These are phyloP conservation scores for Bradysia coprophila DNA, from an alignment of 1,140 invertebrate genomes.

Conservation along the genomic window DNA sequence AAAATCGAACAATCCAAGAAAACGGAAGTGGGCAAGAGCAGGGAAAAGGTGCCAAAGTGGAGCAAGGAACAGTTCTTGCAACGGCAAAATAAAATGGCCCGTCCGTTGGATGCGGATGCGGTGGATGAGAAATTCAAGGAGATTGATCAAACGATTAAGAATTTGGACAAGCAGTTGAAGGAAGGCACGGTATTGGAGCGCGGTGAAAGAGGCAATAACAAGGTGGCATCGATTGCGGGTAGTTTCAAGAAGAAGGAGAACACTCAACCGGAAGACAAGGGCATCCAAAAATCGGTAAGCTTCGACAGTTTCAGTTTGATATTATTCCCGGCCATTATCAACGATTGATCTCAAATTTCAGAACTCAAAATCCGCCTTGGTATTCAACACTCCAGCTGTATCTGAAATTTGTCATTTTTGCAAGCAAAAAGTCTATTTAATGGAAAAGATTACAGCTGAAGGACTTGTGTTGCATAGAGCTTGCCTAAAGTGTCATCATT, in stretches of 20 bases:
- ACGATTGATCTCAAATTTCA: constrained; percentile 12
- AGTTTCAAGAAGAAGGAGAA: constrained; percentile 51
- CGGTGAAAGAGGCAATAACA: constrained; percentile 51
- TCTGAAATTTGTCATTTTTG: constrained; percentile 77
- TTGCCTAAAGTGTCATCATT: constrained; percentile 49
- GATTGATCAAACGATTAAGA: constrained; percentile 64
- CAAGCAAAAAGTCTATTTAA: constrained; percentile 68
- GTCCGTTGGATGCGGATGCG: constrained; percentile 35
- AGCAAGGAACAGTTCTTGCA: constrained; percentile 71
- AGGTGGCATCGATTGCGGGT: constrained; percentile 73
- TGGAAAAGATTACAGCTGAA: constrained; percentile 72
- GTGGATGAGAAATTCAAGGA: constrained; percentile 39
- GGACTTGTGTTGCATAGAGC: constrained; percentile 72
- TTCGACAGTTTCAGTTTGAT: constrained; percentile 7
- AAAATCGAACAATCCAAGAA: constrained; percentile 70
- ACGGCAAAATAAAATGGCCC: constrained; percentile 56
- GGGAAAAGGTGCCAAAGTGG: constrained; percentile 79
- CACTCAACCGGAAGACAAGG: constrained; percentile 28
- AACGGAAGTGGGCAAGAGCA: constrained; percentile 38
- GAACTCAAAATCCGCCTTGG: constrained; percentile 35
- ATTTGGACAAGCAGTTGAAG: constrained; percentile 60
- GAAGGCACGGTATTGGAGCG: constrained; percentile 51
- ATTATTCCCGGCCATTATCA: constrained; percentile 8
- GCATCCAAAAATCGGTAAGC: constrained; percentile 41
- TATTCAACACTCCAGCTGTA: constrained; percentile 38